Percentiles rank a stretch among this genome's conserved stretches.
phyloP scores from a whole-genome alignment of 2,888 invertebrate genomes.

The Cyclophora punctaria region DNA sequence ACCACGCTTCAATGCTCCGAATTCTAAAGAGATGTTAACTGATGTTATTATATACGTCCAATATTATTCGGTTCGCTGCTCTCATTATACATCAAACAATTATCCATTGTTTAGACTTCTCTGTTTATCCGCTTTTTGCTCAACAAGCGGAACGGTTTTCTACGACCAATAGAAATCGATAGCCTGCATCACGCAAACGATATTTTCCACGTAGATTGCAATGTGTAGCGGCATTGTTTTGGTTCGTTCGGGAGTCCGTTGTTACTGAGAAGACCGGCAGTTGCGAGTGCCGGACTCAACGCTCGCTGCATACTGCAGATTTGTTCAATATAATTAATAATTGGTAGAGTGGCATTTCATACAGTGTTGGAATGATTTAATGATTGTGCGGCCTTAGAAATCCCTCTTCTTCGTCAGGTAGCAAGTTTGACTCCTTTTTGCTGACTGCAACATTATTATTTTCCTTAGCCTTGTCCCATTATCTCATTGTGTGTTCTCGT shows the following conservation, averaged over 20 bases:
- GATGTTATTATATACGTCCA: too few relatives aligned
- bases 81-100: not conserved
- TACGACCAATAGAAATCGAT: constrained; percentile 32
- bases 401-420: constrained; percentile 66
- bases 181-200: constrained; percentile 41
- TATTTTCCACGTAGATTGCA: constrained; percentile 25
- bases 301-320: constrained; percentile 48
- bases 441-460: not conserved
- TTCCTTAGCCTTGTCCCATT: too few relatives aligned
- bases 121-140: constrained; percentile 5
- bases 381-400: constrained; percentile 25
- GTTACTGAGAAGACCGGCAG: constrained; percentile 65
- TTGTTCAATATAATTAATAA: constrained; percentile 42
- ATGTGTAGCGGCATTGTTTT: constrained; percentile 18
- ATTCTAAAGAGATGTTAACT: too few relatives aligned
- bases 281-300: constrained; percentile 67
- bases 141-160: constrained; percentile 24
- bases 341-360: constrained; percentile 58
- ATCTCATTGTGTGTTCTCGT: too few relatives aligned
- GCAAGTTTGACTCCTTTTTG: constrained; percentile 71
- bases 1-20: too few relatives aligned
- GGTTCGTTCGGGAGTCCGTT: constrained; percentile 53
- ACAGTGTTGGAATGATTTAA: constrained; percentile 25
- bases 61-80: too few relatives aligned
- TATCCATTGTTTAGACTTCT: not conserved